Conservation (phyloP, 2,797 vertebrate species). For the Chaetodon trifasciatus region DNA sequence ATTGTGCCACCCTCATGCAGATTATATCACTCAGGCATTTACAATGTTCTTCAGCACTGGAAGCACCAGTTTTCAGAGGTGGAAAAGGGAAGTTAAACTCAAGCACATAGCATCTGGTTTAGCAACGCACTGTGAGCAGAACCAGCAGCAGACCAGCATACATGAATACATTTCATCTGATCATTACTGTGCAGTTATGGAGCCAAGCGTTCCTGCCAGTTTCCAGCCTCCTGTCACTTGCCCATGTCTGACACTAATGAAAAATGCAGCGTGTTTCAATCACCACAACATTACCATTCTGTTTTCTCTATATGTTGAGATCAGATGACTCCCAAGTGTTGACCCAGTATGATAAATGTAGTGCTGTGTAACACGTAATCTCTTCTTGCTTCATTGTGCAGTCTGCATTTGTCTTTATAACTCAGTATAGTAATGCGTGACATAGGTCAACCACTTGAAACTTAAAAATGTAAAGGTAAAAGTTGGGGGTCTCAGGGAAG, state of each 20-base stretch:
- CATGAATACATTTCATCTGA: constrained; percentile 75
- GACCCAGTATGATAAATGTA: constrained; percentile 75
- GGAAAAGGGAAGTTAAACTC: constrained; percentile 28
- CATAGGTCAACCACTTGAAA: constrained; percentile 6
- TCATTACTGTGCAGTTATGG: constrained; percentile 64
- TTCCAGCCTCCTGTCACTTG: constrained; percentile 79
- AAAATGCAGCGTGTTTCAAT: constrained; percentile 73
- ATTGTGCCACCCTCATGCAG: constrained; percentile 32
- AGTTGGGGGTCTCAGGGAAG: background rate
- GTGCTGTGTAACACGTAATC: constrained; percentile 44
- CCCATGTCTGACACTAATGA: constrained; percentile 75
- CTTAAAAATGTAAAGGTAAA: background rate
- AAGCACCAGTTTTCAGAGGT: constrained; percentile 25
- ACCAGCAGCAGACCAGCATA: constrained; percentile 69
- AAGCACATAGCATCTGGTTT: constrained; percentile 64
- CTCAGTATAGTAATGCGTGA: constrained; percentile 19
- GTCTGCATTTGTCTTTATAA: constrained; percentile 24
- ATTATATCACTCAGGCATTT: background rate
- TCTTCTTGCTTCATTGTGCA: background rate
- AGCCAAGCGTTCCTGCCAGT: constrained; percentile 72
- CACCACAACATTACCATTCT: constrained; percentile 72
- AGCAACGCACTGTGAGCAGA: constrained; percentile 62
- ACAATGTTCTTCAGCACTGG: background rate
- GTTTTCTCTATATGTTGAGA: constrained; percentile 73
- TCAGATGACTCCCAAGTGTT: constrained; percentile 71